phyloP scores from a whole-genome alignment of 2,888 invertebrate genomes.

The Hypercompe scribonia region DNA sequence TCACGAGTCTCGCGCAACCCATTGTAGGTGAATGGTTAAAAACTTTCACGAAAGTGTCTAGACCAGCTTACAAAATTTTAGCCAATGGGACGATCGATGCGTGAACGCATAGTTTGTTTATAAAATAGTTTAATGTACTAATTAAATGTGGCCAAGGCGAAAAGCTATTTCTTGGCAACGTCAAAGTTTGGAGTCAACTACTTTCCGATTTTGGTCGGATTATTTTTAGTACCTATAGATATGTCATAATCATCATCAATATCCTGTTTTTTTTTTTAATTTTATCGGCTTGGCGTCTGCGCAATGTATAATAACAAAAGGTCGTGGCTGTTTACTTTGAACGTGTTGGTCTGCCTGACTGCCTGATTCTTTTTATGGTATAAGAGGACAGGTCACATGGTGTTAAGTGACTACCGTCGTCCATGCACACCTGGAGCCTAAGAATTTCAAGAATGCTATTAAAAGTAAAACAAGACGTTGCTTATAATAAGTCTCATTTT shows the following conservation, averaged over 20 bases:
- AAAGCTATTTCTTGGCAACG: background rate
- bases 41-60: conserved; percentile 4
- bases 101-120: background rate
- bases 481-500: background rate
- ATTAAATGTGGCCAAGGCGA: background rate
- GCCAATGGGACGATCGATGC: background rate
- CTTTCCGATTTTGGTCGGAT: background rate
- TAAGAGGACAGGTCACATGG: background rate
- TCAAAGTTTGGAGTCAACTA: background rate
- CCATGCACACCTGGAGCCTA: background rate
- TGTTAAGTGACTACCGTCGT: background rate
- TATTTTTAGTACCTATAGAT: background rate
- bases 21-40: background rate
- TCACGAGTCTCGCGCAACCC: background rate
- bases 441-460: background rate
- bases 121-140: background rate
- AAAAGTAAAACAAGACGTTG: background rate
- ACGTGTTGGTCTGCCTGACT: background rate
- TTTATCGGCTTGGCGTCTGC: background rate
- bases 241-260: background rate
- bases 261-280: background rate
- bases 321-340: background rate
- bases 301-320: background rate
- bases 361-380: background rate
- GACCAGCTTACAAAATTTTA: background rate